phyloP scores from a whole-genome alignment of 1,140 invertebrate species.

The Caenorhabditis inopinata region DNA sequence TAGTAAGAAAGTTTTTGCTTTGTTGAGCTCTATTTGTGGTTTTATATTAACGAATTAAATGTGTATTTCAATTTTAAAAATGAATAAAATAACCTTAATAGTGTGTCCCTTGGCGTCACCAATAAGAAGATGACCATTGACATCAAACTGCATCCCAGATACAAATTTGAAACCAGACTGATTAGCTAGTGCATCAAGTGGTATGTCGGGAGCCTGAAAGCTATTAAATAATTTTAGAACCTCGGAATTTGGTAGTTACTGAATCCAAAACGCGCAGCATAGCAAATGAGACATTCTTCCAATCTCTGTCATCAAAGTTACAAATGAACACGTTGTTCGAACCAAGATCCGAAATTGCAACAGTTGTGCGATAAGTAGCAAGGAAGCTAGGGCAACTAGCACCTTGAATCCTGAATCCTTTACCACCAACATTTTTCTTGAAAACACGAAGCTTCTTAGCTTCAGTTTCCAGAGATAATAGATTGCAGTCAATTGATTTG shows the following conservation, averaged over 20 bases:
- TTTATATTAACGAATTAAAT: too few relatives aligned
- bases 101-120: background rate
- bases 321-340: background rate
- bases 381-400: background rate
- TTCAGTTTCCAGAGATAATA: background rate
- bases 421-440: background rate
- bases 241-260: too few relatives aligned
- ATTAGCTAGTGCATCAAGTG: background rate
- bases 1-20: too few relatives aligned
- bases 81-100: conserved; percentile 15
- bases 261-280: background rate
- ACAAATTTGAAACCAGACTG: background rate
- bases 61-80: too few relatives aligned
- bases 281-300: background rate
- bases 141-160: background rate
- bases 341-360: background rate
- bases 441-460: background rate
- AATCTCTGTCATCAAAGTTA: background rate
- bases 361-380: background rate
- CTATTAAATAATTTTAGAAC: background rate
- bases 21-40: too few relatives aligned
- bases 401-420: background rate
- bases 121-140: background rate
- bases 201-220: background rate
- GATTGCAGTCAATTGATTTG: background rate